These are phyloP conservation scores for Drosophila watanabei DNA, from an alignment of 1,140 invertebrate species.

Conservation along the genomic window DNA sequence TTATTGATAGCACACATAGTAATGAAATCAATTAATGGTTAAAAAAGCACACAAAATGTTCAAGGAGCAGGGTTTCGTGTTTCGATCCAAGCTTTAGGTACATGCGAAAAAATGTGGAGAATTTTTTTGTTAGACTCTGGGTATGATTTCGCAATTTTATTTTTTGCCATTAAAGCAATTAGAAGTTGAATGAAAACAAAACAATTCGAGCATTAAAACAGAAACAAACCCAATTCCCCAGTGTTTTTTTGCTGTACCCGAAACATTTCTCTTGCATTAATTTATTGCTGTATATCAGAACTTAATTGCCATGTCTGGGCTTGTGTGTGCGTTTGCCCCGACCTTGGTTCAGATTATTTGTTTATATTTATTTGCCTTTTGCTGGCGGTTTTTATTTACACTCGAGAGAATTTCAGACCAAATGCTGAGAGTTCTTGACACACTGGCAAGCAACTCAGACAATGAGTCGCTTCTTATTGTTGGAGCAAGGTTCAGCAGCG, in stretches of 20 bases:
- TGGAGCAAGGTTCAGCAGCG: slow-evolving; percentile 14
- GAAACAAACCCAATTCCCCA: slow-evolving; percentile 1
- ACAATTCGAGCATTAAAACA: slow-evolving; percentile 10
- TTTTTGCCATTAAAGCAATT: slow-evolving; percentile 37
- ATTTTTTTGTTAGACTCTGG: slow-evolving; percentile 20
- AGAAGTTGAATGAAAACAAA: slow-evolving; percentile 13
- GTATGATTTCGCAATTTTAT: slow-evolving; percentile 30
- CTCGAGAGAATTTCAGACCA: slow-evolving; percentile 43
- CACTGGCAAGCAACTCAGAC: slow-evolving; percentile 44
- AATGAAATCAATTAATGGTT: slow-evolving; percentile 72
- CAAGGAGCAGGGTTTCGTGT: slow-evolving; percentile 26
- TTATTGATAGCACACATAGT: slow-evolving; percentile 62
- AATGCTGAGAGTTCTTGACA: slow-evolving; percentile 65
- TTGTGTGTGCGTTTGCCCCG: slow-evolving; percentile 17
- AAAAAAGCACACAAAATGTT: slow-evolving; percentile 48
- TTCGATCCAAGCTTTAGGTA: slow-evolving; percentile 7
- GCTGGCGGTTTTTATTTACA: slow-evolving; percentile 47
- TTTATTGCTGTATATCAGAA: slow-evolving; percentile 32
- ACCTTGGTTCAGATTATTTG: slow-evolving; percentile 66
- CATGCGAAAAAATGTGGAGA: slow-evolving; percentile 43
- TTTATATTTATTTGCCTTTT: slow-evolving; percentile 27
- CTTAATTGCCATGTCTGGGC: slow-evolving; percentile 15
- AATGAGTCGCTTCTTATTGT: slow-evolving; percentile 33
- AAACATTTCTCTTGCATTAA: slow-evolving; percentile 47
- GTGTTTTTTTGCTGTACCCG: not conserved